Evolutionary conservation across 2,797 vertebrate genomes (phyloP).

Genomic region (Choloepus didactylus): DNA sequence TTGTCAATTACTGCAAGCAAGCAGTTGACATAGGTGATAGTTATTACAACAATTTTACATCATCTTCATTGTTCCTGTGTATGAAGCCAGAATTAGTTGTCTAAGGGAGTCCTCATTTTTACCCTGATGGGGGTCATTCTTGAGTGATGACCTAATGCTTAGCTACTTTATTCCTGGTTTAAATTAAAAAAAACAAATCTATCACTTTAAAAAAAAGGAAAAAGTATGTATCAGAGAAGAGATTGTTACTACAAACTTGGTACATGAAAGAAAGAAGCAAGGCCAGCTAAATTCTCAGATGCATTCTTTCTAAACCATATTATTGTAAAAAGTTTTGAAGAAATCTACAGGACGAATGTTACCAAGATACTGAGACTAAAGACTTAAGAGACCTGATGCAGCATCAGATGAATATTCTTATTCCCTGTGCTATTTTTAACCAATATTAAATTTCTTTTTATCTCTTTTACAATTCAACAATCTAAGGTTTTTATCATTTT

Average conservation of each 20-base stretch:
- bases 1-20: neutral
- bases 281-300: neutral
- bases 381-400: neutral
- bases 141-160: neutral
- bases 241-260: neutral
- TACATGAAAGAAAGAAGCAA: neutral
- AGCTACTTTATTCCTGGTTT: neutral
- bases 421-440: conserved; percentile 60
- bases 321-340: neutral
- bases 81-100: neutral
- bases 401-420: conserved; percentile 7
- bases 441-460: conserved; percentile 44
- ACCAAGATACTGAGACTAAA: neutral
- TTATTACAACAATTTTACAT: neutral
- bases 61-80: neutral
- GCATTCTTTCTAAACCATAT: neutral
- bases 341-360: neutral
- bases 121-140: neutral
- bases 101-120: neutral
- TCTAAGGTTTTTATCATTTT: conserved; percentile 54
- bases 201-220: neutral
- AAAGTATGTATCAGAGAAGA: neutral
- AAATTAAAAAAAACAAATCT: neutral
- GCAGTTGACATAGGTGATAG: neutral
- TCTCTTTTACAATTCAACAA: conserved; percentile 57